Evolutionary conservation across 2,113 vertebrate species (phyloP).

Genomic region (Malaclemys terrapin): DNA sequence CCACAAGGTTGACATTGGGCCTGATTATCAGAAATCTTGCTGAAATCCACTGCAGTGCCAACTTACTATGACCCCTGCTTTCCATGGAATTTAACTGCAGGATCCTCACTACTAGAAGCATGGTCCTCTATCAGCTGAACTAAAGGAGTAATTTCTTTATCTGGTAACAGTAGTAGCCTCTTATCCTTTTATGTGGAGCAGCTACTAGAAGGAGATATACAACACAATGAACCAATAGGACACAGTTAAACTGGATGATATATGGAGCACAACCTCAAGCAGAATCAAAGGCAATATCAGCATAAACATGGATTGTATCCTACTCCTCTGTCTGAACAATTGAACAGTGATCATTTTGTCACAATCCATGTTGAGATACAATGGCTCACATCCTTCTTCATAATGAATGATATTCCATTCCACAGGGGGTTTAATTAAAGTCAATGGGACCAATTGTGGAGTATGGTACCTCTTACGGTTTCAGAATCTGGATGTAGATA

Average conservation of each 20-base stretch:
- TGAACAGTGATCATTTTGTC: background rate
- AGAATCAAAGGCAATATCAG: background rate
- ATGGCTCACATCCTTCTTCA: background rate
- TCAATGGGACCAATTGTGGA: background rate
- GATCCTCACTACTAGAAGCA: background rate
- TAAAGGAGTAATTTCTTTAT: background rate
- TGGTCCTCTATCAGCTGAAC: background rate
- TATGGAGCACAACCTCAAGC: background rate
- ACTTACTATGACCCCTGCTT: background rate
- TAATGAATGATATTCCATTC: conserved; percentile 20
- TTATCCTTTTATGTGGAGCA: background rate
- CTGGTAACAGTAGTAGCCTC: background rate
- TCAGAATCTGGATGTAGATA: background rate
- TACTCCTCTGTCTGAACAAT: background rate
- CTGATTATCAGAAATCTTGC: background rate
- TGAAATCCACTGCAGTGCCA: background rate
- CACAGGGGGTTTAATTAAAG: background rate
- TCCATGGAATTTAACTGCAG: background rate
- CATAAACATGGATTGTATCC: background rate
- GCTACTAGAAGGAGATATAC: background rate
- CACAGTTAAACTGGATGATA: background rate
- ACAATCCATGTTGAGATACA: conserved; percentile 8
- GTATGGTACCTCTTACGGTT: background rate
- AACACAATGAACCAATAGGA: background rate
- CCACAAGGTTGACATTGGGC: background rate